Conservation (phyloP, 2,888 invertebrate genomes). For the Balanococcus diminutus region DNA sequence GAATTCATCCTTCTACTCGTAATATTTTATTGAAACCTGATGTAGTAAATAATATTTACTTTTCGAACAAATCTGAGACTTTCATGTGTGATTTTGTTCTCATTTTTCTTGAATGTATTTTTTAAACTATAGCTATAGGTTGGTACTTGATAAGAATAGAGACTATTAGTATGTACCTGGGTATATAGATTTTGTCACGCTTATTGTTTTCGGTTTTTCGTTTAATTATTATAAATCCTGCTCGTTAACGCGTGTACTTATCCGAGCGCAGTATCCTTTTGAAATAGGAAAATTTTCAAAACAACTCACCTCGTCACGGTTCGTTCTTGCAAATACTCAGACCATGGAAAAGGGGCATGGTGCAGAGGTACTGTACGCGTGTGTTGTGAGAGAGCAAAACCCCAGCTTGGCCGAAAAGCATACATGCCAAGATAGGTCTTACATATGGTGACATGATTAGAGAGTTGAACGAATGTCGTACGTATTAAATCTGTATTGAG, state of each 20-base stretch:
- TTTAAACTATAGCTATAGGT: no score
- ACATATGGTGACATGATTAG: slow-evolving; percentile 37
- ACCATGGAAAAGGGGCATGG: not conserved
- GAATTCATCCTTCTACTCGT: no score
- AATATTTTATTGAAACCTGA: no score
- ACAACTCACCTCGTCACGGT: not conserved
- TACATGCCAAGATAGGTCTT: not conserved
- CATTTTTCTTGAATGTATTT: no score
- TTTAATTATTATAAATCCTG: slow-evolving; percentile 28
- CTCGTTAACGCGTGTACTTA: not conserved
- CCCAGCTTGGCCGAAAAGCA: not conserved
- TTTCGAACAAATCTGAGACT: no score
- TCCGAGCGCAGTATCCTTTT: not conserved
- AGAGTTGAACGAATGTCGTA: slow-evolving; percentile 20
- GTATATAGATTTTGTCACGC: slow-evolving; percentile 23
- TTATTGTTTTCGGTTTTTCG: slow-evolving; percentile 13
- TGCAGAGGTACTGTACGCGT: not conserved
- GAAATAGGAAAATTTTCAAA: not conserved
- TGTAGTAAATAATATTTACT: no score
- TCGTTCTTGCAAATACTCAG: not conserved
- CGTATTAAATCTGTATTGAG: slow-evolving; percentile 34
- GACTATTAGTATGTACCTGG: not conserved
- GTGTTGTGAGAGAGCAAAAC: not conserved
- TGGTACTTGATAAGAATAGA: slow-evolving; percentile 13
- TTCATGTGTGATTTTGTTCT: no score